A percentile compares a stretch with the other conserved stretches of the same genome.
Conservation (phyloP, 2,113 vertebrate genomes). For the Rhynchomys soricoides region DNA sequence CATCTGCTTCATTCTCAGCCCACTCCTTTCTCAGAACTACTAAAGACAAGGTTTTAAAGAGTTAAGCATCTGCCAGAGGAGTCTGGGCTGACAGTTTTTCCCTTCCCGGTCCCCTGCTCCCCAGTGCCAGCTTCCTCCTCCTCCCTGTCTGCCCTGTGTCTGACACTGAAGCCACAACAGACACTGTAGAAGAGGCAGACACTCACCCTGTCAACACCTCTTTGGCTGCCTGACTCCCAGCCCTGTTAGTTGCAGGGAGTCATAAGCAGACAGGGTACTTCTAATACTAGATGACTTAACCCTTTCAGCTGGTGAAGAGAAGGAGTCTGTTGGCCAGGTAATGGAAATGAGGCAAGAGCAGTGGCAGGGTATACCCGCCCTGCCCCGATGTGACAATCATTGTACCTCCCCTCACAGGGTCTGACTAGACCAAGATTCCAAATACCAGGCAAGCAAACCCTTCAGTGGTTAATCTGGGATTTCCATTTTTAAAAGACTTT, state of each 20-base stretch:
- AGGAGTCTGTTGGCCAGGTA: not conserved
- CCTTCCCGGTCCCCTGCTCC: conserved; percentile 56
- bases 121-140: conserved; percentile 58
- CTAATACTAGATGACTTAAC: not conserved
- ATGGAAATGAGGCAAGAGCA: conserved; percentile 22
- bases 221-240: not conserved
- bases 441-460: conserved; percentile 51
- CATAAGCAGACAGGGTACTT: not conserved
- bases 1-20: not conserved
- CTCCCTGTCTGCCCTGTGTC: conserved; percentile 66
- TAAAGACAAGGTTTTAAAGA: conserved; percentile 64
- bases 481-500: conserved; percentile 72
- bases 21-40: conserved; percentile 64
- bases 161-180: conserved; percentile 79
- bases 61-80: conserved; percentile 62
- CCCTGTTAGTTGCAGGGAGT: not conserved
- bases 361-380: not conserved
- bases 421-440: conserved; percentile 45
- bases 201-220: conserved; percentile 66
- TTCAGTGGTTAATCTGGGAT: conserved; percentile 68
- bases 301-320: not conserved
- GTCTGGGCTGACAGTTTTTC: conserved; percentile 60
- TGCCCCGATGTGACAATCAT: not conserved
- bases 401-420: not conserved
- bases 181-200: conserved; percentile 67